These are phyloP conservation scores for Trachelus stipa DNA, from an alignment of 2,888 invertebrate species.

Conservation along the genomic window DNA sequence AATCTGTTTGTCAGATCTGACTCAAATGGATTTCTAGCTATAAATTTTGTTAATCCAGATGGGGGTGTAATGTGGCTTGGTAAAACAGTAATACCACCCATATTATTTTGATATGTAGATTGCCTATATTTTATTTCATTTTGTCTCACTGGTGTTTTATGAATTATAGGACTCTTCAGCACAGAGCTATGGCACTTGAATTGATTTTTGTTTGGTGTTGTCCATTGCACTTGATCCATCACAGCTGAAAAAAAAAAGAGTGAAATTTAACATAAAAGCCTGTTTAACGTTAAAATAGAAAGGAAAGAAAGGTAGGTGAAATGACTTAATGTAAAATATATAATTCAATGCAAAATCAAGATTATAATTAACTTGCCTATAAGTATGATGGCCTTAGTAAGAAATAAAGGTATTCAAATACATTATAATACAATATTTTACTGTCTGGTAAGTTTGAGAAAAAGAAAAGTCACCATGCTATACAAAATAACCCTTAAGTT, in stretches of 20 bases:
- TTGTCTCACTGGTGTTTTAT: slow-evolving; percentile 46
- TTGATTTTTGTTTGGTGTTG: slow-evolving; percentile 44
- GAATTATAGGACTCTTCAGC: slow-evolving; percentile 33
- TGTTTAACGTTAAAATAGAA: not conserved
- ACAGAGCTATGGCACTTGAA: slow-evolving; percentile 26
- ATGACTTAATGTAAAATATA: not conserved
- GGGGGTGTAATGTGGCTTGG: slow-evolving; percentile 71
- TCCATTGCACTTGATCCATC: slow-evolving; percentile 44
- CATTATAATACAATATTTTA: not conserved
- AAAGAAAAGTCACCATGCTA: not conserved
- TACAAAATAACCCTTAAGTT: not conserved
- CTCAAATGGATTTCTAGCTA: slow-evolving; percentile 78
- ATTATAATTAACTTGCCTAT: not conserved
- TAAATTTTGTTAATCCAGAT: slow-evolving; percentile 68
- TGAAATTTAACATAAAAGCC: not conserved
- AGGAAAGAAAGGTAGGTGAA: not conserved
- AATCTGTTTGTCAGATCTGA: slow-evolving; percentile 73
- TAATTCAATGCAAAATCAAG: not conserved
- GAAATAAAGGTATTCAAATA: not conserved
- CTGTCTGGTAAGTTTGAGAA: not conserved
- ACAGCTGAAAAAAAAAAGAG: slow-evolving; percentile 12
- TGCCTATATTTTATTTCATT: slow-evolving; percentile 30
- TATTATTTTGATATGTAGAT: slow-evolving; percentile 30
- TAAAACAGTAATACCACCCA: slow-evolving; percentile 53
- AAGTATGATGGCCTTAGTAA: not conserved